These are phyloP conservation scores for Augochlorella aurata DNA, from an alignment of 2,888 invertebrate species.

Conservation along the genomic window DNA sequence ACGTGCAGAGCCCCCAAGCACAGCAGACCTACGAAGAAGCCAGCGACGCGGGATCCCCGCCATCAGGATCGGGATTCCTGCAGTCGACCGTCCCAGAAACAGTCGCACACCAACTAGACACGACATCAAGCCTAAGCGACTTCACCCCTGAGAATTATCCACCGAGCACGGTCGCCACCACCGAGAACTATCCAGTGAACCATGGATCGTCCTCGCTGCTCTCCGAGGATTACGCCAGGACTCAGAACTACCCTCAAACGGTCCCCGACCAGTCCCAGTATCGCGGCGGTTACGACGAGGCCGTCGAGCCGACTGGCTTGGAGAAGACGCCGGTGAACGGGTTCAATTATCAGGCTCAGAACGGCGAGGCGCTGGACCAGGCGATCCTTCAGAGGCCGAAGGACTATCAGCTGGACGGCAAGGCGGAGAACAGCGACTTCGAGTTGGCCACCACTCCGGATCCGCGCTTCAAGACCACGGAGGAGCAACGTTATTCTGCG, in stretches of 20 bases:
- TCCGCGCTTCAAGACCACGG: constrained; percentile 58
- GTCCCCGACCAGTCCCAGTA: constrained; percentile 45
- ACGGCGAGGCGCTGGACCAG: constrained; percentile 53
- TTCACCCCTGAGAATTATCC: constrained; percentile 65
- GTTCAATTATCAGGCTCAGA: constrained; percentile 74
- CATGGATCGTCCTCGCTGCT: constrained; percentile 21
- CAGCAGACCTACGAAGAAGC: constrained; percentile 62
- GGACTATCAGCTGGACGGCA: constrained; percentile 72
- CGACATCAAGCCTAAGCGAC: constrained; percentile 37
- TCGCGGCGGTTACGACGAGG: constrained; percentile 38
- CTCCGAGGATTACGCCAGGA: constrained; percentile 65
- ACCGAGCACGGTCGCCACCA: constrained; percentile 50
- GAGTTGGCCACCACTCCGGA: constrained; percentile 63
- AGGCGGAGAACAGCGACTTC: constrained; percentile 65
- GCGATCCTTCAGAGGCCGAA: constrained; percentile 60
- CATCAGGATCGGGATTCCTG: constrained; percentile 11
- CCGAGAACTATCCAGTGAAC: constrained; percentile 64
- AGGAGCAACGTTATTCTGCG: constrained; percentile 65
- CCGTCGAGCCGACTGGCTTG: constrained; percentile 45
- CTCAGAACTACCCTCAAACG: constrained; percentile 62
- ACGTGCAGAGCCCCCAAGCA: constrained; percentile 57
- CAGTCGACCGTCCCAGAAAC: constrained; percentile 29
- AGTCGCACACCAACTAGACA: constrained; percentile 45
- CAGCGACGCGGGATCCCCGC: constrained; percentile 21
- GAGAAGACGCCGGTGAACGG: constrained; percentile 73